Conservation (phyloP, 2,797 vertebrate species). For the Anguilla pacifica region DNA sequence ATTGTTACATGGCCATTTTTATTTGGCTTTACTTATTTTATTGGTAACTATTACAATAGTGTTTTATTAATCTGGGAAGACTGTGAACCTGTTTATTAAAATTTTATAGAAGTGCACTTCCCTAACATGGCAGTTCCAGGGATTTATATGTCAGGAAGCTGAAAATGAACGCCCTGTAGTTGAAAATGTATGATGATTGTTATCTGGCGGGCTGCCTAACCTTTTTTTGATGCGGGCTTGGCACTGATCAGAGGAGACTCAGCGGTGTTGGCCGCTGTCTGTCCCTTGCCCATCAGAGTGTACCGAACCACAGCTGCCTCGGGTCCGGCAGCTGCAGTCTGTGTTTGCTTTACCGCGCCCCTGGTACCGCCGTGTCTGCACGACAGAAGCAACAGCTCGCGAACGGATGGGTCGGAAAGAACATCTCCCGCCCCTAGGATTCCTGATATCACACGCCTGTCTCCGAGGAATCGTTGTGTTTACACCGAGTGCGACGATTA, state of each 20-base stretch:
- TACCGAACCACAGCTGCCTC: neutral
- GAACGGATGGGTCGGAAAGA: neutral
- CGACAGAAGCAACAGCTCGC: neutral
- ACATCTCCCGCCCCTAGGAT: neutral
- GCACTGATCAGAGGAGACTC: neutral
- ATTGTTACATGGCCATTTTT: no score
- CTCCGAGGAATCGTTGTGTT: neutral
- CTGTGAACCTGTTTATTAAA: neutral
- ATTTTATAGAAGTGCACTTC: no score
- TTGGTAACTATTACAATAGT: no score
- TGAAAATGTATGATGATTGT: neutral
- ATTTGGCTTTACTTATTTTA: no score
- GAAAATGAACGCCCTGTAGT: neutral
- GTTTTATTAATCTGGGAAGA: no score
- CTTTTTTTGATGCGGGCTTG: neutral
- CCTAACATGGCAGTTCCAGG: no score
- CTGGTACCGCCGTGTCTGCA: neutral
- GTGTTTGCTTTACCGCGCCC: conserved; percentile 6
- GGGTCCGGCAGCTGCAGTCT: neutral
- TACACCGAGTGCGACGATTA: neutral
- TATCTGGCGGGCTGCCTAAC: neutral
- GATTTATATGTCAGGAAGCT: no score
- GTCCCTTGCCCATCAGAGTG: neutral
- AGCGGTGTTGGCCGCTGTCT: neutral
- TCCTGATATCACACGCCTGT: neutral